Percentiles rank a stretch among this genome's conserved stretches.
phyloP scores from a whole-genome alignment of 2,113 vertebrate genomes.

The Ciconia stormi region DNA sequence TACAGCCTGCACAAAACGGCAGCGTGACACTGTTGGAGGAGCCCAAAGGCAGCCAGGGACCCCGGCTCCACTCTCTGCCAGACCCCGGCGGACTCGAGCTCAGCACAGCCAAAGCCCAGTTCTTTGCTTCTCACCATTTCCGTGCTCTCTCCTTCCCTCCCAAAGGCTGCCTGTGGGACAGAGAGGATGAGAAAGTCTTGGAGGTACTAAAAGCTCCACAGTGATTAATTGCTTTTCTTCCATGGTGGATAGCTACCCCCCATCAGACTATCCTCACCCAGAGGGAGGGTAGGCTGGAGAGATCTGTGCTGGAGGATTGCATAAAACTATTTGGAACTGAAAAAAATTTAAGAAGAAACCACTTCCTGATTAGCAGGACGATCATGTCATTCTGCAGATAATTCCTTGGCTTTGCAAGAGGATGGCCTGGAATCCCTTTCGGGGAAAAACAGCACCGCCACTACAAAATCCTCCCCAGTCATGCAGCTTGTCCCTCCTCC shows the following conservation, averaged over 20 bases:
- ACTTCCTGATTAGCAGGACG: not conserved
- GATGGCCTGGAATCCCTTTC: not conserved
- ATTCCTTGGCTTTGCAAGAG: not conserved
- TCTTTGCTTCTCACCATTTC: not conserved
- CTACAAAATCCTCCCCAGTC: not conserved
- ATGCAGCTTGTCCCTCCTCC: not conserved
- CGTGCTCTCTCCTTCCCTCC: not conserved
- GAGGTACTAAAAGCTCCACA: not conserved
- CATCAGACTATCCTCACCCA: fast-evolving
- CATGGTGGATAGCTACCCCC: not conserved
- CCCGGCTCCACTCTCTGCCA: not conserved
- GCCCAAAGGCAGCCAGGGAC: too few species aligned
- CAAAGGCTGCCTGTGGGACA: not conserved
- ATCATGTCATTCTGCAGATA: not conserved
- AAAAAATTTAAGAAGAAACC: not conserved
- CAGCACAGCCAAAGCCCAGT: not conserved
- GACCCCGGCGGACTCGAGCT: fast-evolving
- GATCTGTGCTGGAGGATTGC: not conserved
- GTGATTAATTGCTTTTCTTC: too few species aligned
- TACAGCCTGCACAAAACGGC: too few species aligned
- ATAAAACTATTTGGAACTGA: not conserved
- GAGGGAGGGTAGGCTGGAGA: not conserved
- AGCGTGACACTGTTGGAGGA: fast-evolving
- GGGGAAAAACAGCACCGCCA: not conserved
- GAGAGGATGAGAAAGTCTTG: not conserved